Evolutionary conservation across 1,140 invertebrate species (phyloP), one percentile per base, ranked within the genome.

Genomic region (Drosophila ficusphila): DNA sequence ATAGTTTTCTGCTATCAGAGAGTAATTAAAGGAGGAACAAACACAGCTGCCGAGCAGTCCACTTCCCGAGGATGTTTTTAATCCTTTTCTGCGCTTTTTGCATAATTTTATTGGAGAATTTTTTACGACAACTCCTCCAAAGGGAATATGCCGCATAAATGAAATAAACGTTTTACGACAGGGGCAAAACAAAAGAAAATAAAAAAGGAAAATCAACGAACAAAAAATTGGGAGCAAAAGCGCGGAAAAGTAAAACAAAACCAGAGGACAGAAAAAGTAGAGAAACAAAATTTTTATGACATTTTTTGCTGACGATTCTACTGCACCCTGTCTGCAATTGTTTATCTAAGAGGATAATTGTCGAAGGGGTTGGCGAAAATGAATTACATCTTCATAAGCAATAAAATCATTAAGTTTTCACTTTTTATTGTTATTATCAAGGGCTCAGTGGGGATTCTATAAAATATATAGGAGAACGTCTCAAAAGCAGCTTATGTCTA

Each of bases 321-420:
- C 46, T 16, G 7, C 14, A 3, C 60, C 18, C 68, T 54, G 57
- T 76, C 62, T 76, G 72, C 79, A 86, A 85, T 85, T 83, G 81
- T 85, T 85, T 86, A 79, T 86, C 81, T 86, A 85, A 85, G 71
- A 77, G 81, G 62, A 85, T 85, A 85, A 85, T 86, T 81, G 81
- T 86, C 57, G 68, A 81, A 86, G 44, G 81, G 76, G 76, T 86
- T 86, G 76, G 62, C 67, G 44, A 61, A 73, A 79, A 85, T 85
- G 76, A 85, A 86, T 85, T 85, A 85, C 81, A 86, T 76, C 81
- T 81, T 86, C 81, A 85, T 86, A 86, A 86, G 81, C 81, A 85
- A 85, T 85, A 86, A 85, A 85, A 86, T 85, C 81, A 85, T 85
- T 86, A 86, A 73, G 75, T 69, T 86, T 86, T 85, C 46, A 34